Evolutionary conservation across 2,888 invertebrate genomes (phyloP).

Genomic region (Melitaea athalia): DNA sequence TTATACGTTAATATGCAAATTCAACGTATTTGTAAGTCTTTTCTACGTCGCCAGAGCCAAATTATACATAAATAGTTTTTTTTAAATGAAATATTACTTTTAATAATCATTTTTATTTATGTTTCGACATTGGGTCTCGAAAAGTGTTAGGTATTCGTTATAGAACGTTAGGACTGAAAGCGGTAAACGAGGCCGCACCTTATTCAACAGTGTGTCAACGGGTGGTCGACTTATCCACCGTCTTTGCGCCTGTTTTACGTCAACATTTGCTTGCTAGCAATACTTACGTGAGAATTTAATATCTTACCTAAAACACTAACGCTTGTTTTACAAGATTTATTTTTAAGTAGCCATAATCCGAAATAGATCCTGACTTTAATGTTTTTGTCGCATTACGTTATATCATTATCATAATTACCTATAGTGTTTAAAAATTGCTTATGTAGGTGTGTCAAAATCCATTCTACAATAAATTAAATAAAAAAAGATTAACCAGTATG

Average conservation of each 20-base stretch:
- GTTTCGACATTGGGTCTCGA: slow-evolving; percentile 20
- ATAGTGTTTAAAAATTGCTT: no score
- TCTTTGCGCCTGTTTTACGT: slow-evolving; percentile 55
- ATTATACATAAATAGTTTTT: neutral
- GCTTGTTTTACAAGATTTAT: neutral
- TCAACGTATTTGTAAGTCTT: neutral
- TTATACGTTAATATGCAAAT: neutral
- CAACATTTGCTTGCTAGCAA: slow-evolving; percentile 51
- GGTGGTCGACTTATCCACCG: slow-evolving; percentile 66
- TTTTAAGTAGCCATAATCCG: neutral
- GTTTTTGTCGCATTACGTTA: no score
- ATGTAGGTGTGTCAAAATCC: no score
- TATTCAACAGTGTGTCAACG: slow-evolving; percentile 73
- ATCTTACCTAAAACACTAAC: neutral
- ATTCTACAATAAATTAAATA: no score
- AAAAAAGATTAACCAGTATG: no score
- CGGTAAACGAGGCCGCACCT: slow-evolving; percentile 67
- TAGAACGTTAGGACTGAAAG: slow-evolving; percentile 61
- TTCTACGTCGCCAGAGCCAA: neutral
- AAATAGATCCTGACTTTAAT: neutral
- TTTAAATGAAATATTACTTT: slow-evolving; percentile 15
- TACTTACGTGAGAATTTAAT: slow-evolving; percentile 19
- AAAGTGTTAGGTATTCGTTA: slow-evolving; percentile 43
- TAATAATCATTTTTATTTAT: slow-evolving; percentile 18
- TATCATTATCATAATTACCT: no score